Evolutionary conservation across 2,113 vertebrate species (phyloP).

Genomic region (Eclectus roratus): DNA sequence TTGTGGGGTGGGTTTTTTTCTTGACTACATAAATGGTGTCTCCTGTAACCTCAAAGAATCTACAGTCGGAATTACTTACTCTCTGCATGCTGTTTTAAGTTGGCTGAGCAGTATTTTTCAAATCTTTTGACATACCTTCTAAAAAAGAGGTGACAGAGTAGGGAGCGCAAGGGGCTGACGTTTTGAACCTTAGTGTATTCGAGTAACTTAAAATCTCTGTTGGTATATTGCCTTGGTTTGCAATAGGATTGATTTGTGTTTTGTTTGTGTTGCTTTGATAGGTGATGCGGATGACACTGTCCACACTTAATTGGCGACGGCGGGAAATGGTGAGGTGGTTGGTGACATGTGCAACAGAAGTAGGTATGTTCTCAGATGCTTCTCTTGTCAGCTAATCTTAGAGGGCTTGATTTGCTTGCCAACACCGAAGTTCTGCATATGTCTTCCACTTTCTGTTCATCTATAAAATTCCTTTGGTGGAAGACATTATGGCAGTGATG

Average conservation of each 20-base stretch:
- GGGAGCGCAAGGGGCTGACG: background rate
- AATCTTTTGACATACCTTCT: background rate
- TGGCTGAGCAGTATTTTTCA: background rate
- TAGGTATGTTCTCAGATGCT: constrained; percentile 74
- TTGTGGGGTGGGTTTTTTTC: background rate
- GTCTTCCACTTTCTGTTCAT: background rate
- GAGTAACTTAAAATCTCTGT: background rate
- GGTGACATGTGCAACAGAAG: constrained; percentile 87
- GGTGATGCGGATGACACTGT: constrained; percentile 87
- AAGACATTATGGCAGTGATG: background rate
- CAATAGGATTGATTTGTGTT: background rate
- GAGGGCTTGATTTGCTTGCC: background rate
- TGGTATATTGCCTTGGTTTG: background rate
- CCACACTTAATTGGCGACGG: constrained; percentile 84
- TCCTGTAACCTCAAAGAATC: background rate
- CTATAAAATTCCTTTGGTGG: background rate
- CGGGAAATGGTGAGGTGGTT: constrained; percentile 88
- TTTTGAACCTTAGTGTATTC: background rate
- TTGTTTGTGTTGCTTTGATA: constrained; percentile 17
- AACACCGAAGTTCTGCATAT: background rate
- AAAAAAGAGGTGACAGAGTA: background rate
- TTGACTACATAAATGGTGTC: rapidly evolving
- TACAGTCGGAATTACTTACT: background rate
- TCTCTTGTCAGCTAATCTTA: background rate
- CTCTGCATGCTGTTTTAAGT: background rate